Percentiles rank a stretch among this genome's conserved stretches.
Conservation (phyloP, 2,113 vertebrate species). For the Anolis carolinensis region DNA sequence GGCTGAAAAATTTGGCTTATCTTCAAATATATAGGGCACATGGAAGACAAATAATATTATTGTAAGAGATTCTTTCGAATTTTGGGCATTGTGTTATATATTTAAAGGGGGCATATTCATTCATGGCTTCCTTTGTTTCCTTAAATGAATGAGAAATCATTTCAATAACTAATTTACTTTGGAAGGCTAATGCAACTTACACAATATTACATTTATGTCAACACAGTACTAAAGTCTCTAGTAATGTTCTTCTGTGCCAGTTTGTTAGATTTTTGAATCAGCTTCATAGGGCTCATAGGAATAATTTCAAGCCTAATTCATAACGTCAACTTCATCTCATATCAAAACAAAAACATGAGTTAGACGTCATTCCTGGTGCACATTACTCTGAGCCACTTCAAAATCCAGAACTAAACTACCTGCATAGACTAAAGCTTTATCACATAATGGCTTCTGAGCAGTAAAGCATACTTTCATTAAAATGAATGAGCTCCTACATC, state of each 20-base stretch:
- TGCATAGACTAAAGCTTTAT: not conserved
- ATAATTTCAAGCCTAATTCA: not conserved
- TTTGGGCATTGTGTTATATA: not conserved
- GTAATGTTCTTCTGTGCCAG: not conserved
- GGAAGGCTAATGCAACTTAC: not conserved
- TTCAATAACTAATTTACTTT: not conserved
- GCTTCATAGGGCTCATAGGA: not conserved
- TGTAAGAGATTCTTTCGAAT: not conserved
- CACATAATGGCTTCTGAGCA: constrained; percentile 9
- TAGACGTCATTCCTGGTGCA: not conserved
- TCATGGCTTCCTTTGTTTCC: constrained; percentile 39
- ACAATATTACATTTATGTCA: not conserved
- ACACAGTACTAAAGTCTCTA: not conserved
- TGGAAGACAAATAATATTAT: constrained; percentile 7
- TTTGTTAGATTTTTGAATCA: not conserved
- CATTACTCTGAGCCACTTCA: constrained; percentile 23
- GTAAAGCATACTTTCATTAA: constrained; percentile 30
- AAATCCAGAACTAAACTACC: not conserved
- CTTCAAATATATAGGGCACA: no score
- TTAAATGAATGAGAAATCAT: constrained; percentile 1
- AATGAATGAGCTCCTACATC: constrained; percentile 43
- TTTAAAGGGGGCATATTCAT: not conserved
- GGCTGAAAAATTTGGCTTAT: no score
- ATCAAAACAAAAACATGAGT: constrained; percentile 34
- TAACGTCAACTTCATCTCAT: constrained; percentile 2